These are phyloP conservation scores for Sardinella longiceps DNA, from an alignment of 2,797 vertebrate species.

Conservation along the genomic window DNA sequence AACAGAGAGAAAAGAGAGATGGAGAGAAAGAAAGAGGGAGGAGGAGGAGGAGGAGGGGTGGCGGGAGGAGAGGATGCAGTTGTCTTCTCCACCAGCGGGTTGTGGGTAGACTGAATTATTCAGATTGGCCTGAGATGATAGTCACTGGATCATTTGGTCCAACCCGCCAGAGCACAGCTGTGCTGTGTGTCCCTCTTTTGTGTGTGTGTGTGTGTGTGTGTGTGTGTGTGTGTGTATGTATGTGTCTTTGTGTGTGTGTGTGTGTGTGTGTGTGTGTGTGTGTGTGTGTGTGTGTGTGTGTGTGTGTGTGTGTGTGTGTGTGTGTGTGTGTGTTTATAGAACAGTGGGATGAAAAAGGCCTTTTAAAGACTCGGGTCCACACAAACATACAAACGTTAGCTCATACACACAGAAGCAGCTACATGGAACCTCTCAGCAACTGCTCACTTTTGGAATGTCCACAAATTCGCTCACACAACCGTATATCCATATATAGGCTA, in stretches of 20 bases:
- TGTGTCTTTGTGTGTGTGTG: background rate
- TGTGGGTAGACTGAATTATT: slow-evolving; percentile 38
- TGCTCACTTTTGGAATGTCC: too few relatives aligned
- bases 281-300: background rate
- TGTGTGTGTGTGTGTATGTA: background rate
- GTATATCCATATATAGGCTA: too few relatives aligned
- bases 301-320: background rate
- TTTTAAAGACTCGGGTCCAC: too few relatives aligned
- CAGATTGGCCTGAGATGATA: slow-evolving; percentile 24
- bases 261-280: background rate
- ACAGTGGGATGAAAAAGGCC: too few relatives aligned
- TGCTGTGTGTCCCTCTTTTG: slow-evolving; percentile 32
- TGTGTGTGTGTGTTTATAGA: background rate
- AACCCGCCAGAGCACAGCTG: slow-evolving; percentile 29
- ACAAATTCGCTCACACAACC: background rate
- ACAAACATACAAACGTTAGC: background rate
- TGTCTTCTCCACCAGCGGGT: background rate
- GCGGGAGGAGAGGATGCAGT: background rate
- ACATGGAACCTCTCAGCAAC: background rate
- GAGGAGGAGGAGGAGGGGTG: too few relatives aligned
- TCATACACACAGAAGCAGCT: slow-evolving; percentile 10
- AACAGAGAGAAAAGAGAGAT: too few relatives aligned
- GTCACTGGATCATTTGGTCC: slow-evolving; percentile 1
- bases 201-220: slow-evolving; percentile 22
- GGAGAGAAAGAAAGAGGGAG: too few relatives aligned